Percentiles rank a stretch among this genome's conserved stretches.
Evolutionary conservation across 2,113 vertebrate genomes (phyloP).

Genomic region (Cyphomyrus discorhynchus): DNA sequence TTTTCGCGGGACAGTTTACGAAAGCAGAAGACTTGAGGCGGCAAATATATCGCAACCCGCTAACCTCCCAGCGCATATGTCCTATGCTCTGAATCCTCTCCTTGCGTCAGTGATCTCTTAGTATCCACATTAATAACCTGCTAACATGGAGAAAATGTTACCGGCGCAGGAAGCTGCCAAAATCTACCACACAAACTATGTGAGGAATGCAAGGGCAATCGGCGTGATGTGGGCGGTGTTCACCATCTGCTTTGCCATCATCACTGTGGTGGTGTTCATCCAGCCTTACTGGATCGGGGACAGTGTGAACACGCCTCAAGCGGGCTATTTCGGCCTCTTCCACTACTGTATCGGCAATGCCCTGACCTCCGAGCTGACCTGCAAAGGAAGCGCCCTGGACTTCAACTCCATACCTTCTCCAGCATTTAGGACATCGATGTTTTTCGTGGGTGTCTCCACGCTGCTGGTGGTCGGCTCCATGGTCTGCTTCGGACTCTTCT

Average conservation of each 20-base stretch:
- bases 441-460: slow-evolving; percentile 83
- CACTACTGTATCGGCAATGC: slow-evolving; percentile 93
- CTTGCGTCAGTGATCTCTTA: background rate
- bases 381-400: slow-evolving; percentile 83
- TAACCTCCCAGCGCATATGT: background rate
- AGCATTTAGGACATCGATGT: slow-evolving; percentile 91
- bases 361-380: slow-evolving; percentile 83
- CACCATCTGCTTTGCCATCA: slow-evolving; percentile 86
- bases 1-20: background rate
- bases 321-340: slow-evolving; percentile 93
- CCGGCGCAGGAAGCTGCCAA: slow-evolving; percentile 88
- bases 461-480: slow-evolving; percentile 85
- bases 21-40: background rate
- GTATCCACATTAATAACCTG: background rate
- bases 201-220: slow-evolving; percentile 85
- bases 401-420: slow-evolving; percentile 86
- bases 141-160: slow-evolving; percentile 72
- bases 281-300: slow-evolving; percentile 97
- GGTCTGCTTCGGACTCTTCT: slow-evolving; percentile 85
- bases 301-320: slow-evolving; percentile 86
- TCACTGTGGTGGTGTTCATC: slow-evolving; percentile 87
- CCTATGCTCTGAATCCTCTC: background rate
- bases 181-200: slow-evolving; percentile 97
- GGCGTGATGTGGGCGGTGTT: slow-evolving; percentile 93
- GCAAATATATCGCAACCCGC: background rate